Conservation (phyloP, 2,113 vertebrate species). For the Indri indri region DNA sequence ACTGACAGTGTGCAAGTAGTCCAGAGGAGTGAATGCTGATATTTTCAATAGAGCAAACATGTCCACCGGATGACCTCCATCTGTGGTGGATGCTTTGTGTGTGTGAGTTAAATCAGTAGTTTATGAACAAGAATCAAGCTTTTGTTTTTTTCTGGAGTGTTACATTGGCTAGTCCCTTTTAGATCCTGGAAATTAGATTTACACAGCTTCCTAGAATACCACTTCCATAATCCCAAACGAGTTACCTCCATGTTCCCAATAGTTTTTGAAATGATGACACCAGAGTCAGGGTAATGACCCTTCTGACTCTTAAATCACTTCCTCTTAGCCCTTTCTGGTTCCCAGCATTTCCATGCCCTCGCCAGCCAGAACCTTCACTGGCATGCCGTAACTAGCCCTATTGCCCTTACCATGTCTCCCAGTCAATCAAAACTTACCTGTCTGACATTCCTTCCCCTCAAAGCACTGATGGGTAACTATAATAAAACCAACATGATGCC, state of each 20-base stretch:
- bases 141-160: not conserved
- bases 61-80: too few relatives aligned
- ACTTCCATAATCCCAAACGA: conserved; percentile 1
- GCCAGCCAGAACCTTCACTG: not conserved
- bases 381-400: not conserved
- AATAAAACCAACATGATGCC: not conserved
- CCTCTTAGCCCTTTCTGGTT: conserved; percentile 20
- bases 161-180: not conserved
- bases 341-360: not conserved
- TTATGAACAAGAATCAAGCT: not conserved
- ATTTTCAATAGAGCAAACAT: not conserved
- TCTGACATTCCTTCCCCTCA: not conserved
- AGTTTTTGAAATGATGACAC: not conserved
- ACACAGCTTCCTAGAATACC: not conserved
- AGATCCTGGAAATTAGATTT: not conserved
- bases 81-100: not conserved
- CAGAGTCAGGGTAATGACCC: not conserved
- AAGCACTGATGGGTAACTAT: not conserved
- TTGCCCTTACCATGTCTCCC: not conserved
- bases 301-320: not conserved
- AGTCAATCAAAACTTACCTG: not conserved
- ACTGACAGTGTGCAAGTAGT: not conserved
- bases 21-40: not conserved
- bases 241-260: not conserved
- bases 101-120: not conserved